A percentile compares a stretch with the other conserved stretches of the same genome.
Evolutionary conservation across 2,888 invertebrate species (phyloP).

Genomic region (Acanthosepion esculentum): DNA sequence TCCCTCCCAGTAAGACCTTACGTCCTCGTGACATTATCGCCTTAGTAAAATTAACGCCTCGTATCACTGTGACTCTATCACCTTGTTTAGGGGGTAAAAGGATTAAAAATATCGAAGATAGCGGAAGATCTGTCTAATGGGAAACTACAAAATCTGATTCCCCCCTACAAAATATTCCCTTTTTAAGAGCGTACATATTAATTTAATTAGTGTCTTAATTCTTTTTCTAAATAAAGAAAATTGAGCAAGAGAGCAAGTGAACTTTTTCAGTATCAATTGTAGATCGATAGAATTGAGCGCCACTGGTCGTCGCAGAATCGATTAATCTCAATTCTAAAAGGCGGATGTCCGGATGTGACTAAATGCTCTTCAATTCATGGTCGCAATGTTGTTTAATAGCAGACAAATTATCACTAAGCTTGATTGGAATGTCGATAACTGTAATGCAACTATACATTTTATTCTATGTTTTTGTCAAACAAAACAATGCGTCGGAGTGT

Average conservation of each 20-base stretch:
- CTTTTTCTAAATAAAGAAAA: background rate
- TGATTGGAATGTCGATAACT: background rate
- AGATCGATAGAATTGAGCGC: background rate
- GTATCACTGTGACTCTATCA: too few species aligned
- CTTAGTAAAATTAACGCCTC: too few species aligned
- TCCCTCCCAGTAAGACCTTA: too few species aligned
- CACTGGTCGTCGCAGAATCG: background rate
- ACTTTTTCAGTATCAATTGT: too few species aligned
- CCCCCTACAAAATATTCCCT: too few species aligned
- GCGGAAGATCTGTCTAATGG: too few species aligned
- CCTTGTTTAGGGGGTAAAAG: too few species aligned
- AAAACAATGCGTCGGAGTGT: background rate
- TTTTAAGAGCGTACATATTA: too few species aligned
- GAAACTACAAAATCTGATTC: too few species aligned
- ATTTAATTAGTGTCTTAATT: too few species aligned
- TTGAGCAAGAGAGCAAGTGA: background rate
- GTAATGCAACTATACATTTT: background rate
- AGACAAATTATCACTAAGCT: background rate
- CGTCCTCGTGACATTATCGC: too few species aligned
- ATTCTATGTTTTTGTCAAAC: background rate
- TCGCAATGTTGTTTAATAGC: background rate
- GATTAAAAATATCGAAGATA: too few species aligned
- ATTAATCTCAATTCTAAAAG: background rate
- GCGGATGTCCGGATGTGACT: background rate
- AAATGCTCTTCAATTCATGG: background rate